These are phyloP conservation scores for Antennarius striatus DNA, from an alignment of 2,113 vertebrate genomes.

Conservation along the genomic window DNA sequence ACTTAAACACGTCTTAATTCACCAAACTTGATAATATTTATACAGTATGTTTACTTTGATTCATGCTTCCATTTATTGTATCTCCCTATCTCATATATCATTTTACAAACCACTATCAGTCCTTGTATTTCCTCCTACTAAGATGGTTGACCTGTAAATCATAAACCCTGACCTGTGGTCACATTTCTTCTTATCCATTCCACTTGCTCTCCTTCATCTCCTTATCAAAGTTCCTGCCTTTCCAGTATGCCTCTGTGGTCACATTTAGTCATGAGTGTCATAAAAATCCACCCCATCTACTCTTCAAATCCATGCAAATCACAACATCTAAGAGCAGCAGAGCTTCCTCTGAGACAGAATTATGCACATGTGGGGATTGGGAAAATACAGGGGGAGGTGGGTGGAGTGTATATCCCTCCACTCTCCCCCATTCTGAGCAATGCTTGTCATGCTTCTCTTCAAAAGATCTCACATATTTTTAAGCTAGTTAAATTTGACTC, in stretches of 20 bases:
- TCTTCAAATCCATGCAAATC: slow-evolving; percentile 78
- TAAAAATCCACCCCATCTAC: slow-evolving; percentile 69
- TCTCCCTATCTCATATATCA: neutral
- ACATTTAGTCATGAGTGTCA: slow-evolving; percentile 74
- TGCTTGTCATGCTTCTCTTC: slow-evolving; percentile 67
- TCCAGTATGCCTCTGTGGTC: slow-evolving; percentile 70
- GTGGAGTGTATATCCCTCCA: slow-evolving; percentile 13
- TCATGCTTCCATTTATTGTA: neutral
- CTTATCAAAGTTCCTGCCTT: slow-evolving; percentile 68
- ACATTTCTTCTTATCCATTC: slow-evolving; percentile 41
- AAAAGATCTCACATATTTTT: slow-evolving; percentile 52
- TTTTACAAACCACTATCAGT: slow-evolving; percentile 3
- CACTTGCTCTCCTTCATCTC: slow-evolving; percentile 59
- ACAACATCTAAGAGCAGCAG: slow-evolving; percentile 73
- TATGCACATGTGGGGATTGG: slow-evolving; percentile 65
- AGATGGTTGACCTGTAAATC: slow-evolving; percentile 31
- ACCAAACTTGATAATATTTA: neutral
- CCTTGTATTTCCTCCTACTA: slow-evolving; percentile 18
- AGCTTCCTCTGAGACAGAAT: slow-evolving; percentile 68
- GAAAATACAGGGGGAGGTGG: slow-evolving; percentile 17
- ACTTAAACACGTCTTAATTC: neutral
- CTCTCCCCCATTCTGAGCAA: slow-evolving; percentile 50
- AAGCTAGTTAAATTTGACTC: slow-evolving; percentile 57
- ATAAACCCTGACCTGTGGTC: slow-evolving; percentile 51
- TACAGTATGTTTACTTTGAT: neutral